These are phyloP conservation scores for Oligia strigilis DNA, from an alignment of 2,888 invertebrate genomes.

Conservation along the genomic window DNA sequence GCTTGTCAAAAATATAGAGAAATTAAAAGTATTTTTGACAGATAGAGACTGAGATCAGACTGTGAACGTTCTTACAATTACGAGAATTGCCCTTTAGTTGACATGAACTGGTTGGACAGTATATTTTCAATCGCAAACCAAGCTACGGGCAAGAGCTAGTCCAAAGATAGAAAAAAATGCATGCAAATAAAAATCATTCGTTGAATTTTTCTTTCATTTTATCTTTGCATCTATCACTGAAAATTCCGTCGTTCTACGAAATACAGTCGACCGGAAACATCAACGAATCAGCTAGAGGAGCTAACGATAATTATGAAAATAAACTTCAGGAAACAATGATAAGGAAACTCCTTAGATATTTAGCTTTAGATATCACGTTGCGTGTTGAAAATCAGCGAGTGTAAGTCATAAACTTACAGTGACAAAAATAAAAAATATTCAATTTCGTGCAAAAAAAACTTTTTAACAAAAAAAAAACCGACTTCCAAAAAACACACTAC, in stretches of 20 bases:
- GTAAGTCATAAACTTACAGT: conserved; percentile 13
- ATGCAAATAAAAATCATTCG: background rate
- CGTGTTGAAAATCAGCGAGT: conserved; percentile 22
- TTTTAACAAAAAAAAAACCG: too few species aligned
- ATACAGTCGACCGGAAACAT: background rate
- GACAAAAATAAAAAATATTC: background rate
- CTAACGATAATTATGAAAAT: conserved; percentile 5
- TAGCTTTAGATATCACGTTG: conserved; percentile 33
- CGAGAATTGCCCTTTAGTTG: background rate
- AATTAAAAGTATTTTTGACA: background rate
- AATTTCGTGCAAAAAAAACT: too few species aligned
- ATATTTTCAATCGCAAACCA: background rate
- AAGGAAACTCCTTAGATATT: conserved; percentile 47
- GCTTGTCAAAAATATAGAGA: background rate
- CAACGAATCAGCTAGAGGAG: background rate
- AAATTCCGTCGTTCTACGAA: background rate
- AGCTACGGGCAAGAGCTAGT: background rate
- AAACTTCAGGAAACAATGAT: conserved; percentile 41
- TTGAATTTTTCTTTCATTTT: background rate
- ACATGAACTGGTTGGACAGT: too few species aligned
- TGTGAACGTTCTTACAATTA: background rate
- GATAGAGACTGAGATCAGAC: too few species aligned
- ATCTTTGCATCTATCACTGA: background rate
- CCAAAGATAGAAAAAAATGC: background rate
- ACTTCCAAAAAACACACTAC: too few species aligned